These are phyloP conservation scores for Sepioteuthis lessoniana DNA, from an alignment of 2,888 invertebrate genomes.

Conservation along the genomic window DNA sequence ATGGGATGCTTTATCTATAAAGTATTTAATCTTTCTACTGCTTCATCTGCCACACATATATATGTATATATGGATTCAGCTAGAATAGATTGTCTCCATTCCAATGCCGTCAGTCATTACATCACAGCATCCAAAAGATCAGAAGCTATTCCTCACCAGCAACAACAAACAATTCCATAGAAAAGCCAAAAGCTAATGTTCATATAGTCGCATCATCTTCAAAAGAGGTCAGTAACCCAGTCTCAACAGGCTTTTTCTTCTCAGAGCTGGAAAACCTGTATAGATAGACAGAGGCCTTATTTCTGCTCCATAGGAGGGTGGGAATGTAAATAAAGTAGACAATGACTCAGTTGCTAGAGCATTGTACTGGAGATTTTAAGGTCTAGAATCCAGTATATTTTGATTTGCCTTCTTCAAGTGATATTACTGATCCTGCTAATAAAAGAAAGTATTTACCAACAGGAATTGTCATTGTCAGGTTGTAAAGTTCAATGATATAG, in stretches of 20 bases:
- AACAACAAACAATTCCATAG: neutral
- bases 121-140: neutral
- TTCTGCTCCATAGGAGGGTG: neutral
- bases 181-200: neutral
- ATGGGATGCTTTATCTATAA: no score
- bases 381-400: neutral
- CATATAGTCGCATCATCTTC: neutral
- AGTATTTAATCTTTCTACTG: no score
- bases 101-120: no score
- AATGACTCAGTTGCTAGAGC: neutral
- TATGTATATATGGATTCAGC: neutral
- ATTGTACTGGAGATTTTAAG: neutral
- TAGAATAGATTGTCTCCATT: neutral
- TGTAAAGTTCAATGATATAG: neutral
- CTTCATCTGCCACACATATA: neutral
- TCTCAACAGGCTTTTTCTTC: neutral
- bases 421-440: neutral
- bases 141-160: neutral
- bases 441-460: neutral
- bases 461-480: neutral
- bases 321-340: neutral
- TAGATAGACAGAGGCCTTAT: neutral
- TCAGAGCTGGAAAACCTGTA: neutral
- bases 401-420: neutral
- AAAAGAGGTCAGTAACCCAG: slow-evolving; percentile 23